A percentile compares a stretch with the other conserved stretches of the same genome.
Evolutionary conservation across 2,797 vertebrate genomes (phyloP).

Genomic region (Thunnus albacares): DNA sequence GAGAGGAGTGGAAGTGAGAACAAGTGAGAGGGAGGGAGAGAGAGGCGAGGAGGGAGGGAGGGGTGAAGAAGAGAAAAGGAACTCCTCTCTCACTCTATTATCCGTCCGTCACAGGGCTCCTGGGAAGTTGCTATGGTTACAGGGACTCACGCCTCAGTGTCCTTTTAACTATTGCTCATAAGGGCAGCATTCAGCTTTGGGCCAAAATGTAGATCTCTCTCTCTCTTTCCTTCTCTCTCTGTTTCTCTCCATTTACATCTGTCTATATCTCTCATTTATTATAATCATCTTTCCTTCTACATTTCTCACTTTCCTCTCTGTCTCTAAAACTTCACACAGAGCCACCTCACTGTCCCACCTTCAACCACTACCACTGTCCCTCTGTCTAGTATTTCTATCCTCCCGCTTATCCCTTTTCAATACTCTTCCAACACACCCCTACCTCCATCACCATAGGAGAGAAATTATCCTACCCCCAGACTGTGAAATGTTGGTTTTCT

Average conservation of each 20-base stretch:
- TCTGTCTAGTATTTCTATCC: constrained; percentile 38
- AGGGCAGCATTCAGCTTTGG: constrained; percentile 85
- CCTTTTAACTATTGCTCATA: constrained; percentile 88
- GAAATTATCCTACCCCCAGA: constrained; percentile 46
- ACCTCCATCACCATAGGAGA: constrained; percentile 55
- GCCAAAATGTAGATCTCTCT: constrained; percentile 78
- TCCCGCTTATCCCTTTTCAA: constrained; percentile 37
- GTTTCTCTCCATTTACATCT: constrained; percentile 42
- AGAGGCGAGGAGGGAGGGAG: constrained; percentile 66
- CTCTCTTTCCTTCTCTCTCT: constrained; percentile 33
- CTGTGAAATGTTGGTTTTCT: constrained; percentile 61
- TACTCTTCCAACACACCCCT: constrained; percentile 31
- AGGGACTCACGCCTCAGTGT: constrained; percentile 85
- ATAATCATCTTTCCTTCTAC: constrained; percentile 30
- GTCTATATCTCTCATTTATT: constrained; percentile 38
- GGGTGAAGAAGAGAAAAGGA: constrained; percentile 81
- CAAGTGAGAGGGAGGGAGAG: constrained; percentile 73
- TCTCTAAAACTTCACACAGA: constrained; percentile 50
- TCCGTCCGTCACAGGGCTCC: constrained; percentile 85
- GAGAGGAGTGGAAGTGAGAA: constrained; percentile 79
- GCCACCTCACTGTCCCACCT: neutral
- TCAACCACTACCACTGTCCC: constrained; percentile 17
- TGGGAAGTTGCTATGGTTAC: constrained; percentile 86
- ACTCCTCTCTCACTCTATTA: constrained; percentile 87
- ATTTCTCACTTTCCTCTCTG: constrained; percentile 22